A percentile compares a stretch with the other conserved stretches of the same genome.
Evolutionary conservation across 2,797 vertebrate species (phyloP).

Genomic region (Mormyrus hasselquistii): DNA sequence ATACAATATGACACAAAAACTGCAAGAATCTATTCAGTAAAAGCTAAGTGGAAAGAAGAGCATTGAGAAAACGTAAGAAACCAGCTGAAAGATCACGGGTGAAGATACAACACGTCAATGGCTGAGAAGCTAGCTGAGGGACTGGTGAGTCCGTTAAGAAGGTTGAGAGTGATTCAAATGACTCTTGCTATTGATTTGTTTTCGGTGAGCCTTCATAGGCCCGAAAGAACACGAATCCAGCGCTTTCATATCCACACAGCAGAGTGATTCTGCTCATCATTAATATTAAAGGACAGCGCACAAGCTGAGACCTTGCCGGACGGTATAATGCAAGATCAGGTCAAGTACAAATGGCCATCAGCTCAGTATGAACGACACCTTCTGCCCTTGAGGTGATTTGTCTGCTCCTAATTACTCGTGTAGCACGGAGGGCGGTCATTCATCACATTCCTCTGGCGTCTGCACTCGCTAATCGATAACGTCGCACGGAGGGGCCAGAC

Average conservation of each 20-base stretch:
- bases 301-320: not conserved
- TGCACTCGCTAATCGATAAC: conserved; percentile 18
- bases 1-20: not conserved
- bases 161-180: not conserved
- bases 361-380: not conserved
- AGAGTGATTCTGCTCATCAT: not conserved
- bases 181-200: not conserved
- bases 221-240: not conserved
- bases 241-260: not conserved
- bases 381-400: not conserved
- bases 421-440: conserved; percentile 27
- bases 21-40: not conserved
- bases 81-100: not conserved
- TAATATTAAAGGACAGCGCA: not conserved
- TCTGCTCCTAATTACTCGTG: conserved; percentile 17
- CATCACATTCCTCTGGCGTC: conserved; percentile 11
- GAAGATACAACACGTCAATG: not conserved
- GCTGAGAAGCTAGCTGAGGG: not conserved
- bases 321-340: not conserved
- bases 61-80: not conserved
- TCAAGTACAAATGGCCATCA: not conserved
- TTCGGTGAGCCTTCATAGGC: not conserved
- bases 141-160: not conserved
- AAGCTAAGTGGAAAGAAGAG: not conserved
- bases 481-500: conserved; percentile 5